phyloP scores from a whole-genome alignment of 2,797 vertebrate genomes.

The Microhierax caerulescens region DNA sequence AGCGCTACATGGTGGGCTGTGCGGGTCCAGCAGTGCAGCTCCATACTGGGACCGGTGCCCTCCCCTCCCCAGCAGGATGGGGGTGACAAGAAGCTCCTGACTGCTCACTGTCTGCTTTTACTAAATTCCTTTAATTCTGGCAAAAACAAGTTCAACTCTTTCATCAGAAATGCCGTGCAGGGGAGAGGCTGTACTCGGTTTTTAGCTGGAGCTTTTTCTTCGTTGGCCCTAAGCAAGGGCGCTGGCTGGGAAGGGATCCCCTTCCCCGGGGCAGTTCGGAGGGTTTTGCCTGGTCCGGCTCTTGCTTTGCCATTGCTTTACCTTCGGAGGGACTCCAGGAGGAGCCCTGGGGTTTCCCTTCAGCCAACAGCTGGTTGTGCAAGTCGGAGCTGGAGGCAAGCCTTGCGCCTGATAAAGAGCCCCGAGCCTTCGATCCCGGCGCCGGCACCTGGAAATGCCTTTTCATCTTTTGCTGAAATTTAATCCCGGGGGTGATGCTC shows the following conservation, averaged over 20 bases:
- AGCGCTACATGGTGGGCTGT: rapidly evolving
- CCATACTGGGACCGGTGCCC: background rate
- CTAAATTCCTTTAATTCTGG: background rate
- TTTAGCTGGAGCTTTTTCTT: rapidly evolving
- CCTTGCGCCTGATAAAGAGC: rapidly evolving
- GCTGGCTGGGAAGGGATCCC: background rate
- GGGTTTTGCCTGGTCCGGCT: rapidly evolving
- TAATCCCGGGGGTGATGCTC: background rate
- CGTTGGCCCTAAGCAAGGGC: rapidly evolving
- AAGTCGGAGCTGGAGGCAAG: rapidly evolving
- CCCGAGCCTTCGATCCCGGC: rapidly evolving
- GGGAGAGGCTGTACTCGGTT: rapidly evolving
- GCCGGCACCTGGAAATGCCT: rapidly evolving
- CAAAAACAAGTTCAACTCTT: background rate
- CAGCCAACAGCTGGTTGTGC: rapidly evolving
- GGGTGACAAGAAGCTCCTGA: background rate
- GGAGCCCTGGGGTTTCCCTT: background rate
- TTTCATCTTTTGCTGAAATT: background rate
- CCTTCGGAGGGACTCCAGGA: background rate
- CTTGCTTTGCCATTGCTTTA: background rate
- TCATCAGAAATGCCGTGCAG: background rate
- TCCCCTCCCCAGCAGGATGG: background rate
- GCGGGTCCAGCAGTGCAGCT: too few relatives aligned
- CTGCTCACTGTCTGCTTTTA: background rate
- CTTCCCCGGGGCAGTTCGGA: rapidly evolving